A percentile compares a stretch with the other conserved stretches of the same genome.
phyloP scores from a whole-genome alignment of 2,797 vertebrate genomes.

The Champsocephalus esox region DNA sequence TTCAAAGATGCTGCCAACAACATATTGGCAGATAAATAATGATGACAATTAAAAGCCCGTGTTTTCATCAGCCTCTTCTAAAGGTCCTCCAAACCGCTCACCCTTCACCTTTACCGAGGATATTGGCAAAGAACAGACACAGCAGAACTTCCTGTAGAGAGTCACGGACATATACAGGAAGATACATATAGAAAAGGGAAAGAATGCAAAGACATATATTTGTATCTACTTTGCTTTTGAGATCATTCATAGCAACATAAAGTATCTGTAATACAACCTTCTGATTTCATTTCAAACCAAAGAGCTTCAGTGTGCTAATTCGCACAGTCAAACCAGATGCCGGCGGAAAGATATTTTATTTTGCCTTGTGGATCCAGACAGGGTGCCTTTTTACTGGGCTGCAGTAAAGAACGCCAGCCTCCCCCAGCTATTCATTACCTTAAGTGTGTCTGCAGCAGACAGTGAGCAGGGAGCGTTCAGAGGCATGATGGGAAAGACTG shows the following conservation, averaged over 20 bases:
- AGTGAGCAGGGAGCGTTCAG: slow-evolving; percentile 47
- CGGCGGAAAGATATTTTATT: slow-evolving; percentile 36
- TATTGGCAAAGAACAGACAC: slow-evolving; percentile 8
- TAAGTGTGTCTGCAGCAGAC: slow-evolving; percentile 80
- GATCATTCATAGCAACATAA: slow-evolving; percentile 14
- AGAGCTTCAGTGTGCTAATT: slow-evolving; percentile 21
- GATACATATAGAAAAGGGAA: background rate
- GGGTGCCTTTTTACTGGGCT: slow-evolving; percentile 72
- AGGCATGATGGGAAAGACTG: slow-evolving; percentile 65
- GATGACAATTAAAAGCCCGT: slow-evolving; percentile 32
- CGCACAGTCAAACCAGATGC: slow-evolving; percentile 36
- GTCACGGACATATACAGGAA: slow-evolving; percentile 22
- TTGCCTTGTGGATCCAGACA: slow-evolving; percentile 66
- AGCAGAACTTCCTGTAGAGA: slow-evolving; percentile 22
- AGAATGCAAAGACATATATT: slow-evolving; percentile 13
- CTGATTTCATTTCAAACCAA: slow-evolving; percentile 31
- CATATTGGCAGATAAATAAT: slow-evolving; percentile 42
- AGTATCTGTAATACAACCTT: slow-evolving; percentile 30
- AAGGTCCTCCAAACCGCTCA: slow-evolving; percentile 11
- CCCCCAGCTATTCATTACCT: slow-evolving; percentile 81
- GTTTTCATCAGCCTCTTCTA: slow-evolving; percentile 17
- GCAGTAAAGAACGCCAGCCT: slow-evolving; percentile 71
- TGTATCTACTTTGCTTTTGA: slow-evolving; percentile 23
- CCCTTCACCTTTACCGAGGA: slow-evolving; percentile 45
- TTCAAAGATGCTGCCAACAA: slow-evolving; percentile 37